Evolutionary conservation across 2,113 vertebrate genomes (phyloP).

Genomic region (Festucalex cinctus): DNA sequence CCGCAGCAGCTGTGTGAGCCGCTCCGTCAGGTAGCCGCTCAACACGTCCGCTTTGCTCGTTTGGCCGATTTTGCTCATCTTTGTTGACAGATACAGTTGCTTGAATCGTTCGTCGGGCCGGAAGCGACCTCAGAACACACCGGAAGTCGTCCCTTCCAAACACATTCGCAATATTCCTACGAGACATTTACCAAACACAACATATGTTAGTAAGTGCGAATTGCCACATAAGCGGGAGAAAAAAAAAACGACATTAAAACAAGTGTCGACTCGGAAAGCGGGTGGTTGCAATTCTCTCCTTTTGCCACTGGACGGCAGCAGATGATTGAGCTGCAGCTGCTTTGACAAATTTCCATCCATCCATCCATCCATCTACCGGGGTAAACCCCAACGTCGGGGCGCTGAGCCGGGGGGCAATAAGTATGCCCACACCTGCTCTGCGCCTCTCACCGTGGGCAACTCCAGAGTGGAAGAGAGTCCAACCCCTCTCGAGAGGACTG

Average conservation of each 20-base stretch:
- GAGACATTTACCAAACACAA: neutral
- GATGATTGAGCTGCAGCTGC: neutral
- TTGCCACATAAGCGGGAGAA: too few relatives aligned
- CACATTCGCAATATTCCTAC: neutral
- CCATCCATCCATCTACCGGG: too few relatives aligned
- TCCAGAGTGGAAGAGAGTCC: too few relatives aligned
- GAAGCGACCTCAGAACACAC: constrained; percentile 37
- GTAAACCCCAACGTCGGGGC: too few relatives aligned
- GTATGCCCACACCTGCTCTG: too few relatives aligned
- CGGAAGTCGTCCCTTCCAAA: constrained; percentile 38
- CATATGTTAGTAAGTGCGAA: neutral
- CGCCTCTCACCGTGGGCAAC: too few relatives aligned
- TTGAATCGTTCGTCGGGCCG: constrained; percentile 17
- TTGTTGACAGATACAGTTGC: constrained; percentile 13
- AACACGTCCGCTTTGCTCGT: constrained; percentile 71
- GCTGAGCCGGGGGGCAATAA: too few relatives aligned
- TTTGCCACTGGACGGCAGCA: neutral
- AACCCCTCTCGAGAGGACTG: too few relatives aligned
- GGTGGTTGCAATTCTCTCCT: constrained; percentile 1
- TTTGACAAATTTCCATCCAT: too few relatives aligned
- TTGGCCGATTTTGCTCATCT: neutral
- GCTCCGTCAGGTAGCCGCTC: constrained; percentile 69
- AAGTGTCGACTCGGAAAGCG: neutral
- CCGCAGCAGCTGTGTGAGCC: constrained; percentile 65
- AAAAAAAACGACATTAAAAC: neutral